Evolutionary conservation across 2,888 invertebrate genomes (phyloP).

Genomic region (Hyles lineata): DNA sequence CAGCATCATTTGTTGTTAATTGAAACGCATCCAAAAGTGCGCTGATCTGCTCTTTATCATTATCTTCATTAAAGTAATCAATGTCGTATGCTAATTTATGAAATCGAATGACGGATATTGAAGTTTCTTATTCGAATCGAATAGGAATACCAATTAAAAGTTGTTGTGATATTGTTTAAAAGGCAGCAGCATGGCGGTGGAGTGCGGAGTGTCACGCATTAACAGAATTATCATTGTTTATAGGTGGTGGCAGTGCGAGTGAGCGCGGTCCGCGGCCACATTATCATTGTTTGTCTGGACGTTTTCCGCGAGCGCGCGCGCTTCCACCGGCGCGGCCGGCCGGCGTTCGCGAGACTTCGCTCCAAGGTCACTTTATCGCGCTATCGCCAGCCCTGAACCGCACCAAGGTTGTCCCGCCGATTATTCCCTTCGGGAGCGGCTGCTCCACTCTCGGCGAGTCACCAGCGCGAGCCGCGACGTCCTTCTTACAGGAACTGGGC

Average conservation of each 20-base stretch:
- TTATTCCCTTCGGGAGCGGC: slow-evolving; percentile 53
- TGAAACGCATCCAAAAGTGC: slow-evolving; percentile 74
- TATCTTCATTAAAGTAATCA: slow-evolving; percentile 38
- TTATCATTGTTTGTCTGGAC: slow-evolving; percentile 79
- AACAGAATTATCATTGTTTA: slow-evolving; percentile 60
- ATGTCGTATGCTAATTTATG: slow-evolving; percentile 30
- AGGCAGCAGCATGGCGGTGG: background rate
- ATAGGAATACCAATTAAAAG: slow-evolving; percentile 22
- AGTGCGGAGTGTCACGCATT: slow-evolving; percentile 45
- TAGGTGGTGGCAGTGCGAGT: slow-evolving; percentile 29
- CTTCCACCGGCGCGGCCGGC: slow-evolving; percentile 68
- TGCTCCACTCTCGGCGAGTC: slow-evolving; percentile 44
- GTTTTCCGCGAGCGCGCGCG: slow-evolving; percentile 75
- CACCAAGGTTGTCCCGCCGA: slow-evolving; percentile 62
- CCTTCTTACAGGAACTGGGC: slow-evolving; percentile 79
- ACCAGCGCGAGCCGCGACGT: slow-evolving; percentile 60
- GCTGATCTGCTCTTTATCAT: slow-evolving; percentile 13
- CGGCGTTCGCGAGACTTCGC: slow-evolving; percentile 75
- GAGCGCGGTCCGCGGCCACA: slow-evolving; percentile 47
- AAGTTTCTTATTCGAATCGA: slow-evolving; percentile 35
- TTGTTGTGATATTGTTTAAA: slow-evolving; percentile 10
- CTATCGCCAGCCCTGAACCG: slow-evolving; percentile 78
- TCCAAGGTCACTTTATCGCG: slow-evolving; percentile 83
- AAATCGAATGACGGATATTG: slow-evolving; percentile 30
- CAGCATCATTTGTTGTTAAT: slow-evolving; percentile 71